Evolutionary conservation across 2,888 invertebrate species (phyloP), one percentile per base, ranked within the genome.

Genomic region (Tipula confusa): DNA sequence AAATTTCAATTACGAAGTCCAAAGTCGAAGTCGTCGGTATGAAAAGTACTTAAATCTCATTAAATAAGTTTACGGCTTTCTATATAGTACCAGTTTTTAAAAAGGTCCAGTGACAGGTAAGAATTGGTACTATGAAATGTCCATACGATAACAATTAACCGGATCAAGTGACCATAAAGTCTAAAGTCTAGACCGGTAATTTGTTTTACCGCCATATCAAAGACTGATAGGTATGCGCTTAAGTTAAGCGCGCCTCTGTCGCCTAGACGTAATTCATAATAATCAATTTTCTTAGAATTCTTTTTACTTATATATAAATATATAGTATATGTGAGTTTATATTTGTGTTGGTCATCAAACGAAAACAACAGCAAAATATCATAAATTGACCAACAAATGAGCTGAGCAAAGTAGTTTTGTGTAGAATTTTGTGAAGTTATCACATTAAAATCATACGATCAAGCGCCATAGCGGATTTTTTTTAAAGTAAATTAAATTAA

Each of bases 311-410:
- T 64, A 64, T 7, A 6, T 15, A 15, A 24, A 64, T 64, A 9
- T 64, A 64, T 9, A 64, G n/a, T 64, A 18, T 3, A 24, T 64
- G 4, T n/a, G 2, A 2, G n/a, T 43, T 24, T 24, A 11, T 24
- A 7, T 24, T 3, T 64, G 64, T 64, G 2, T 18, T 64, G 64
- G 64, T 64, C 64, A 64, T 24, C 24, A 64, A 64, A 64, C 18
- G 24, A 64, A 64, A 64, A 64, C 64, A 64, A 64, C 64, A 24
- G 64, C 64, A 24, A 64, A 64, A 64, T 64, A 64, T 64, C 64
- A 64, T 64, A 64, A 64, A 64, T 64, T 64, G 64, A 64, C 64
- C 18, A 64, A 18, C 64, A 64, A 64, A 64, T 24, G 64, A 64
- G 24, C 64, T 64, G 24, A 64, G 64, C 64, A 24, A 64, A 64